Percentiles rank a stretch among this genome's conserved stretches.
These are phyloP conservation scores for Microcaecilia unicolor DNA, from an alignment of 2,797 vertebrate species.

Conservation along the genomic window DNA sequence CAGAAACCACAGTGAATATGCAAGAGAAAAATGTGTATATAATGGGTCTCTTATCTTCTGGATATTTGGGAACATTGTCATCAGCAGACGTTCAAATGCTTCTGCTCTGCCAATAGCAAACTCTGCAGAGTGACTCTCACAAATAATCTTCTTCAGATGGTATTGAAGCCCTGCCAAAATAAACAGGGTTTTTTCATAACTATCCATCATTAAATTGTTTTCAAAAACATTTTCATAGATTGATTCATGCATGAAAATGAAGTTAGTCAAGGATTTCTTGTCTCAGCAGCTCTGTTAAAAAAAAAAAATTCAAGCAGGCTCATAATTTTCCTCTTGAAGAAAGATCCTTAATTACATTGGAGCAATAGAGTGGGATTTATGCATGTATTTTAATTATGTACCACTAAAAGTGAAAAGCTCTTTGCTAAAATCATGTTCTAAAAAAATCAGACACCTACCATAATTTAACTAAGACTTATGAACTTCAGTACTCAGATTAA, in stretches of 20 bases:
- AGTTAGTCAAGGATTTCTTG: constrained; percentile 23
- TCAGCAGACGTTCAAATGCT: too few species aligned
- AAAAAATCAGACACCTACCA: constrained; percentile 32
- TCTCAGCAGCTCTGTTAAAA: constrained; percentile 18
- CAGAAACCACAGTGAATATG: too few species aligned
- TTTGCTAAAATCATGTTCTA: constrained; percentile 32
- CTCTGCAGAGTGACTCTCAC: too few species aligned
- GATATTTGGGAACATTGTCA: too few species aligned
- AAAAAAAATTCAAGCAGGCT: constrained; percentile 13
- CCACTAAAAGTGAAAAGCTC: constrained; percentile 36
- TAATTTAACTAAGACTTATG: not conserved
- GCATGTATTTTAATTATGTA: constrained; percentile 39
- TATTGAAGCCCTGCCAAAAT: too few species aligned
- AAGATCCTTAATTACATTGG: constrained; percentile 43
- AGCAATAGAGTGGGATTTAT: constrained; percentile 36
- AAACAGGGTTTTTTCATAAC: constrained; percentile 11
- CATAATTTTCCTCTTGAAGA: constrained; percentile 34
- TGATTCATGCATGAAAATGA: constrained; percentile 33
- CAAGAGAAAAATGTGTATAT: too few species aligned
- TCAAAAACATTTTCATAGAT: constrained; percentile 23
- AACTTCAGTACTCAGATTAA: constrained; percentile 32
- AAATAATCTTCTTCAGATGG: too few species aligned
- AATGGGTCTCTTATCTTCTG: too few species aligned
- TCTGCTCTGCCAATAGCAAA: too few species aligned
- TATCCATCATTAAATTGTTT: constrained; percentile 28